Evolutionary conservation across 2,113 vertebrate genomes (phyloP).

Genomic region (Myotis yumanensis): DNA sequence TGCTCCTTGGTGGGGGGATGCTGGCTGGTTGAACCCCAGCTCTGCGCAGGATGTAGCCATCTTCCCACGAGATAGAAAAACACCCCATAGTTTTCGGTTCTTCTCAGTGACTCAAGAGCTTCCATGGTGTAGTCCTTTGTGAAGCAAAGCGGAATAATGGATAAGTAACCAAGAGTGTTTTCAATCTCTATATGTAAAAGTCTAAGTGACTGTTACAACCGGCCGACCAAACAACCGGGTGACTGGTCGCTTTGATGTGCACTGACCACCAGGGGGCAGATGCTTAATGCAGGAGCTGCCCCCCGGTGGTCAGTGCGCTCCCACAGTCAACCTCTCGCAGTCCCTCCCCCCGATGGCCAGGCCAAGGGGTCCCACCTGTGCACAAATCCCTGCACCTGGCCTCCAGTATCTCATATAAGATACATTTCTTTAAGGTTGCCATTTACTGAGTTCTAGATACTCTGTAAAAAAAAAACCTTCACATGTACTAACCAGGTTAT

Average conservation of each 20-base stretch:
- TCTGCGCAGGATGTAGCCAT: neutral
- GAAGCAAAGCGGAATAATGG: slow-evolving; percentile 1
- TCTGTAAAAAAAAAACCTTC: neutral
- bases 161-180: neutral
- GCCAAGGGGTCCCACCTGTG: no score
- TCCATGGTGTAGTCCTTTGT: neutral
- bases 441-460: neutral
- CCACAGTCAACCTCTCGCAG: no score
- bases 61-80: neutral
- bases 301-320: no score
- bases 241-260: no score
- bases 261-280: no score
- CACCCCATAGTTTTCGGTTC: neutral
- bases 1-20: neutral
- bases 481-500: neutral
- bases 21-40: neutral
- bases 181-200: neutral
- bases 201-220: no score
- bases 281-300: no score
- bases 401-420: neutral
- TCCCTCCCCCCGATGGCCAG: no score
- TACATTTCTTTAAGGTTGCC: neutral
- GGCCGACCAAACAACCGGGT: no score
- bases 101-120: neutral
- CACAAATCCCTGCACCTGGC: no score